Evolutionary conservation across 2,113 vertebrate species (phyloP).

Genomic region (Aleadryas rufinucha): DNA sequence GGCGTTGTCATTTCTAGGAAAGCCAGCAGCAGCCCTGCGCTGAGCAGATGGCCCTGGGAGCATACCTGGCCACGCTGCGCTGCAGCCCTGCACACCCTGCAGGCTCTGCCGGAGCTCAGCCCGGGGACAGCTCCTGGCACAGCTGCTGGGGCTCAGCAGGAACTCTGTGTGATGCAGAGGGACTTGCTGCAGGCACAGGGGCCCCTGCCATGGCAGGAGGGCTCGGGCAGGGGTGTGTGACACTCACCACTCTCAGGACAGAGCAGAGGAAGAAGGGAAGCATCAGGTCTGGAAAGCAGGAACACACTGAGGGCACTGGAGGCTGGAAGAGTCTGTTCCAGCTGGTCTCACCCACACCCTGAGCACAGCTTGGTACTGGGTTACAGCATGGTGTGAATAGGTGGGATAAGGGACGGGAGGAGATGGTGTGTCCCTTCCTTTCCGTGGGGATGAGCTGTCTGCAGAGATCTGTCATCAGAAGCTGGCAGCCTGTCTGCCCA

Average conservation of each 20-base stretch:
- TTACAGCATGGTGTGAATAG: background rate
- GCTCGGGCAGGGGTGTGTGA: background rate
- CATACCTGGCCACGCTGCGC: background rate
- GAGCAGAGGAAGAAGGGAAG: background rate
- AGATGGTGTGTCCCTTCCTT: background rate
- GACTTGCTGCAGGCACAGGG: background rate
- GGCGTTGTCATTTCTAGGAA: background rate
- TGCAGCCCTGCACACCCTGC: background rate
- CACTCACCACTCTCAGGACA: background rate
- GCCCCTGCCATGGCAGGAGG: background rate
- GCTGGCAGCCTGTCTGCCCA: background rate
- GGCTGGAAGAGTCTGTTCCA: background rate
- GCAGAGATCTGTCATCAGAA: background rate
- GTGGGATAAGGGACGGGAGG: background rate
- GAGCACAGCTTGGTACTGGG: fast-evolving
- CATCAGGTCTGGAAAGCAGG: background rate
- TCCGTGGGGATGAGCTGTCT: background rate
- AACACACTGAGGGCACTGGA: background rate
- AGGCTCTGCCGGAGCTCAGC: background rate
- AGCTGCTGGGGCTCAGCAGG: background rate
- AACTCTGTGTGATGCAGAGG: background rate
- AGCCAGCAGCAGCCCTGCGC: background rate
- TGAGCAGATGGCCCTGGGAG: background rate
- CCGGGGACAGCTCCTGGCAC: background rate
- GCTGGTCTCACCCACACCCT: background rate